Evolutionary conservation across 1,140 invertebrate species (phyloP), one percentile per base, ranked within the genome.

Genomic region (Argopecten irradians): DNA sequence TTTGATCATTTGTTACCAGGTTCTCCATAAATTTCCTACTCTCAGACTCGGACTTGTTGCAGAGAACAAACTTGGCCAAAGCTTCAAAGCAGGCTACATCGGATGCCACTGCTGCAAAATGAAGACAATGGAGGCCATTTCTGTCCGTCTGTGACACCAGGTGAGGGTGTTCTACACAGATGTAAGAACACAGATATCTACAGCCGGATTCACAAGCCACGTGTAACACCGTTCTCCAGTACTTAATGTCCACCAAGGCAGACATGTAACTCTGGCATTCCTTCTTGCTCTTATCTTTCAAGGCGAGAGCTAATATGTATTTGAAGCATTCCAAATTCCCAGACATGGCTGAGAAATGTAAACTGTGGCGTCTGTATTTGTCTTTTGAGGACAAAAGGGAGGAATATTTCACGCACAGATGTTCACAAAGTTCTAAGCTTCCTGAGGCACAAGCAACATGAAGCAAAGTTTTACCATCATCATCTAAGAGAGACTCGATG

Each of bases 271-370:
- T 28, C 28, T 71, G 55, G 28, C 55, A n/a, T 71, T 71, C 55
- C 16, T 28, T n/a, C 55, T 71, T 22, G 22, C 22, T 71, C 55
- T 71, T 71, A 5, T 11, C 55, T n/a, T 16, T 71, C 55, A 71
- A n/a, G n/a, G 55, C 28, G 0, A 71, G n/a, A 16, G 55, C 55
- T 28, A n/a, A 22, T n/a, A 71, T 71, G 28, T 71, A 71, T 71
- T 71, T 71, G 55, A 71, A 71, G 55, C 55, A 71, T n/a, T 71
- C 55, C 55, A 71, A 71, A 71, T 71, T 71, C 28, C 55, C 55
- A 71, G 55, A 71, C 55, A 71, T 71, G 55, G 55, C 55, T 8
- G 55, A 5, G n/a, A 71, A 71, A 71, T 71, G 55, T n/a, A 71
- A n/a, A 71, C 1, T 3, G 28, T 71, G 55, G 5, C 55, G 55